A percentile compares a stretch with the other conserved stretches of the same genome.
Evolutionary conservation across 2,888 invertebrate genomes (phyloP).

Genomic region (Dicranocentrus wangi): DNA sequence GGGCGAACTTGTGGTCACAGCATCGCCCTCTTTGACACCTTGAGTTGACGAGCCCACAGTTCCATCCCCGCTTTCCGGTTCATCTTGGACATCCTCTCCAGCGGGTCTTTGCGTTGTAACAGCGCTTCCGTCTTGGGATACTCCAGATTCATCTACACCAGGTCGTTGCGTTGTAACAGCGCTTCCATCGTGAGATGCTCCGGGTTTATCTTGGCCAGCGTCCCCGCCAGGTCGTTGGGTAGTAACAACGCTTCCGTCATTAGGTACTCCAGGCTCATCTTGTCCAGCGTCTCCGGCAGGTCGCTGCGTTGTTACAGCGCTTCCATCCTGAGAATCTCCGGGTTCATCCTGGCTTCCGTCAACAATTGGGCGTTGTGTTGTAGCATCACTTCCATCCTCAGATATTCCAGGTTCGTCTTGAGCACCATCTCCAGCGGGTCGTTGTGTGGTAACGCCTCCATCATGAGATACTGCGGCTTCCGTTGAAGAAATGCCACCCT

Average conservation of each 20-base stretch:
- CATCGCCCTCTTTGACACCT: too few relatives aligned
- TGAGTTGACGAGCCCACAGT: too few relatives aligned
- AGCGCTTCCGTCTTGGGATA: background rate
- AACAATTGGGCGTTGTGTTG: background rate
- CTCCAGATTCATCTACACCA: background rate
- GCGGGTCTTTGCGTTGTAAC: background rate
- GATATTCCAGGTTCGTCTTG: background rate
- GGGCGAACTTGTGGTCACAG: too few relatives aligned
- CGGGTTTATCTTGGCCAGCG: background rate
- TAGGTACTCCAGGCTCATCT: too few relatives aligned
- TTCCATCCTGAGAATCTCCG: conserved; percentile 1
- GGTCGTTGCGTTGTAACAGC: background rate
- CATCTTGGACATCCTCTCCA: background rate
- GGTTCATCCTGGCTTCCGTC: too few relatives aligned
- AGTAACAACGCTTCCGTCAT: too few relatives aligned
- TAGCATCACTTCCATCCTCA: background rate
- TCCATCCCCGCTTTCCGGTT: too few relatives aligned
- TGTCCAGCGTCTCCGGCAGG: background rate
- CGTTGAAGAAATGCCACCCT: background rate
- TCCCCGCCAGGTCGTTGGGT: too few relatives aligned
- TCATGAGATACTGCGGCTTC: too few relatives aligned
- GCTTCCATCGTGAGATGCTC: too few relatives aligned
- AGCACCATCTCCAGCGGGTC: too few relatives aligned
- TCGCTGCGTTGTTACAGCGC: conserved; percentile 28
- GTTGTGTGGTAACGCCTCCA: background rate